Conservation (phyloP, 2,888 invertebrate genomes). For the Drosophila kambysellisi region DNA sequence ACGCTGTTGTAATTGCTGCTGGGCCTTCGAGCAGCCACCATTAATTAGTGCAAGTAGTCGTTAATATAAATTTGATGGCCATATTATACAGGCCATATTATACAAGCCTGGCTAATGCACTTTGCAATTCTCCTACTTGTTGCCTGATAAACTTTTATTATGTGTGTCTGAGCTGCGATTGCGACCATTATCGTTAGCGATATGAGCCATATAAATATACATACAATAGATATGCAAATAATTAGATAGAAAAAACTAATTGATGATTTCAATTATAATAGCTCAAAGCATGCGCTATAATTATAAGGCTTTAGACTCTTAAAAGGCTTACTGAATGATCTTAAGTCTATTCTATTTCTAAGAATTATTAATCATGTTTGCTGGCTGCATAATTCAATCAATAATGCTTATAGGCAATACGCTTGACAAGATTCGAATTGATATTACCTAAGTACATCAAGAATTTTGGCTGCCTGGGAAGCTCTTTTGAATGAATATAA, state of each 20-base stretch:
- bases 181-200: conserved; percentile 47
- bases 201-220: conserved; percentile 33
- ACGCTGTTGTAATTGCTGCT: conserved; percentile 46
- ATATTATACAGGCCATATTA: conserved; percentile 63
- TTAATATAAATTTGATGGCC: conserved; percentile 74
- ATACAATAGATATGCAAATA: not conserved
- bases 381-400: not conserved
- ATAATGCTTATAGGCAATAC: not conserved
- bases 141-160: conserved; percentile 50
- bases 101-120: conserved; percentile 69
- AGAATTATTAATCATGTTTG: not conserved
- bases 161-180: conserved; percentile 37
- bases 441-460: not conserved
- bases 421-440: not conserved
- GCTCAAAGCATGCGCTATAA: conserved; percentile 1
- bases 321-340: not conserved
- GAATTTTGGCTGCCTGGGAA: not conserved
- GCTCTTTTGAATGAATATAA: not conserved
- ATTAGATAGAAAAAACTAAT: conserved; percentile 22
- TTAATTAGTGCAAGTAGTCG: conserved; percentile 67
- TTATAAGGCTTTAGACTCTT: not conserved
- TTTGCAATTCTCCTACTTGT: conserved; percentile 57
- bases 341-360: not conserved
- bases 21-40: conserved; percentile 31
- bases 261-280: conserved; percentile 21